phyloP scores from a whole-genome alignment of 2,888 invertebrate genomes.

The Apeira syringaria region DNA sequence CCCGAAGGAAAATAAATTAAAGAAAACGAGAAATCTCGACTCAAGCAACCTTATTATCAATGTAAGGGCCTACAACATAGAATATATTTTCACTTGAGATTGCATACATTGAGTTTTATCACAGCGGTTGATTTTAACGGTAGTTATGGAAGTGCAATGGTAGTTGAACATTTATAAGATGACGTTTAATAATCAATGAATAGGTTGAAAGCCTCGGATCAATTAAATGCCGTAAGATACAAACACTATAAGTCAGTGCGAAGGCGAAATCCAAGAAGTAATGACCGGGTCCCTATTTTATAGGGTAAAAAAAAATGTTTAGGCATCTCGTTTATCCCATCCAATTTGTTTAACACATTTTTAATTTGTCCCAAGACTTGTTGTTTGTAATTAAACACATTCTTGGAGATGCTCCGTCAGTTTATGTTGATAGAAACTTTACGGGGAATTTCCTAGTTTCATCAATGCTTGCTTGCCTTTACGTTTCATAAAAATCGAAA shows the following conservation, averaged over 20 bases:
- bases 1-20: constrained; percentile 79
- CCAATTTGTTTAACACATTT: constrained; percentile 50
- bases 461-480: no score
- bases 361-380: constrained; percentile 43
- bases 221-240: constrained; percentile 74
- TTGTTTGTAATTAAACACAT: constrained; percentile 29
- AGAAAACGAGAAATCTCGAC: constrained; percentile 78
- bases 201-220: constrained; percentile 52
- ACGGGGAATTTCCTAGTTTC: no score
- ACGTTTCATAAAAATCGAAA: no score
- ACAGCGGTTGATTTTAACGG: background rate
- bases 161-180: constrained; percentile 14
- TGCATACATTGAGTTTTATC: constrained; percentile 33
- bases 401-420: constrained; percentile 5
- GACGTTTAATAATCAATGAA: constrained; percentile 34
- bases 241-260: constrained; percentile 65
- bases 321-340: constrained; percentile 42
- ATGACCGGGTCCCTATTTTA: constrained; percentile 62
- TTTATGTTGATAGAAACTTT: background rate
- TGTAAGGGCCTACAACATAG: constrained; percentile 40
- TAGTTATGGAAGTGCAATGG: constrained; percentile 36
- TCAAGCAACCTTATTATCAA: constrained; percentile 62
- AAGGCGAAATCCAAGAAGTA: constrained; percentile 70
- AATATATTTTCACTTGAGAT: constrained; percentile 20
- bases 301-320: constrained; percentile 48